phyloP scores from a whole-genome alignment of 2,888 invertebrate genomes.

The Sinohyriopsis cumingii region DNA sequence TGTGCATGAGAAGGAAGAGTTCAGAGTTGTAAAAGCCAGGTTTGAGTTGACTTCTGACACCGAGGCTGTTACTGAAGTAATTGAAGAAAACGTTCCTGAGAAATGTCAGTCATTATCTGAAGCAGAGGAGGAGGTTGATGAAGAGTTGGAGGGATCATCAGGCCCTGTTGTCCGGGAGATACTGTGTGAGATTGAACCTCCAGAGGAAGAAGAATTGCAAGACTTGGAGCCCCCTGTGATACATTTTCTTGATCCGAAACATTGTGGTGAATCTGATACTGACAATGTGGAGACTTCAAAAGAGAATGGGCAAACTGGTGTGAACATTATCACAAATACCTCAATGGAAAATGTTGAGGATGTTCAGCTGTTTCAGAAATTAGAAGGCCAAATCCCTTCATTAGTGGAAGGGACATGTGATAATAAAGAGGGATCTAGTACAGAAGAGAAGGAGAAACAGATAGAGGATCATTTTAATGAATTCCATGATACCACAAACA shows the following conservation, averaged over 20 bases:
- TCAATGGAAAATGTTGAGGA: too few species aligned
- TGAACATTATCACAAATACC: too few species aligned
- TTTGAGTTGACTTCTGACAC: conserved; percentile 12
- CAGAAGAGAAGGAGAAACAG: too few species aligned
- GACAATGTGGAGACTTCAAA: conserved; percentile 14
- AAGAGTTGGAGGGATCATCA: conserved; percentile 14
- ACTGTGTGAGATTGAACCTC: conserved; percentile 43
- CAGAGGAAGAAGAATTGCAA: conserved; percentile 42
- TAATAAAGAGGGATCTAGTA: too few species aligned
- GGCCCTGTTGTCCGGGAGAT: conserved; percentile 16
- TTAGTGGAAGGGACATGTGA: too few species aligned
- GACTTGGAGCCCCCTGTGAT: conserved; percentile 33
- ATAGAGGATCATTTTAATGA: too few species aligned
- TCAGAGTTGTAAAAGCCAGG: conserved; percentile 10
- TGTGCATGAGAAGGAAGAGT: conserved; percentile 28
- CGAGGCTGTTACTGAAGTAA: conserved; percentile 7
- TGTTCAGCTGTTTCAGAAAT: too few species aligned
- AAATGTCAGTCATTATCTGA: conserved; percentile 1
- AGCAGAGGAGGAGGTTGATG: conserved; percentile 18
- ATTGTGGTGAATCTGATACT: conserved; percentile 16
- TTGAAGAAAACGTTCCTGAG: conserved; percentile 6
- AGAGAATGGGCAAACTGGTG: too few species aligned
- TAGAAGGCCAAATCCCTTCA: too few species aligned
- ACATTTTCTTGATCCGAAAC: conserved; percentile 14
- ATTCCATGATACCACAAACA: too few species aligned